A percentile compares a stretch with the other conserved stretches of the same genome.
phyloP scores from a whole-genome alignment of 2,888 invertebrate genomes.

The Leptogaster cylindrica region DNA sequence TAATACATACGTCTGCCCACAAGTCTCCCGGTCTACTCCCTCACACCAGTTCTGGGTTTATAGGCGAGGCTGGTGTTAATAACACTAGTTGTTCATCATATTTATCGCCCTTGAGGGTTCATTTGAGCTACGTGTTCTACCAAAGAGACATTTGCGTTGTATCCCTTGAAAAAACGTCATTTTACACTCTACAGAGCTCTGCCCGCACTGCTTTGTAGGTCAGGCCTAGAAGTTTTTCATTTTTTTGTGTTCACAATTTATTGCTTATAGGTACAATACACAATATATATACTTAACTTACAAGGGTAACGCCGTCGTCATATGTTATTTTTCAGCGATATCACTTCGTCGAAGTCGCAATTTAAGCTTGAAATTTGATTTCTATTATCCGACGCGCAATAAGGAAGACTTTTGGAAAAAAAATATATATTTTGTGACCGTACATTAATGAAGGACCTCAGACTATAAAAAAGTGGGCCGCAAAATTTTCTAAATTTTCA shows the following conservation, averaged over 20 bases:
- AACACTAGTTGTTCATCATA: slow-evolving; percentile 45
- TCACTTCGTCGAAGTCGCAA: not conserved
- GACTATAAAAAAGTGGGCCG: too few relatives aligned
- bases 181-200: slow-evolving; percentile 31
- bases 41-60: not conserved
- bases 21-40: not conserved
- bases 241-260: slow-evolving; percentile 14
- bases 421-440: too few relatives aligned
- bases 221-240: not conserved
- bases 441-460: too few relatives aligned
- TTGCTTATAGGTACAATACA: too few relatives aligned
- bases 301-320: slow-evolving; percentile 2
- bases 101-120: slow-evolving; percentile 44
- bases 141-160: slow-evolving; percentile 36
- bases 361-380: too few relatives aligned
- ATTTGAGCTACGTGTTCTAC: slow-evolving; percentile 37
- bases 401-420: too few relatives aligned
- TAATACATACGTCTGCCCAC: slow-evolving; percentile 36
- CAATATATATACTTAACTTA: slow-evolving; percentile 14
- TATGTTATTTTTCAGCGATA: not conserved
- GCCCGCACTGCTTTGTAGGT: slow-evolving; percentile 28
- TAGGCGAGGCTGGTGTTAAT: slow-evolving; percentile 12
- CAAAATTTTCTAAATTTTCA: too few relatives aligned
- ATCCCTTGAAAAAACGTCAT: slow-evolving; percentile 4
- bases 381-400: too few relatives aligned